Evolutionary conservation across 2,888 invertebrate genomes (phyloP).

Genomic region (Trachelus iudaicus): DNA sequence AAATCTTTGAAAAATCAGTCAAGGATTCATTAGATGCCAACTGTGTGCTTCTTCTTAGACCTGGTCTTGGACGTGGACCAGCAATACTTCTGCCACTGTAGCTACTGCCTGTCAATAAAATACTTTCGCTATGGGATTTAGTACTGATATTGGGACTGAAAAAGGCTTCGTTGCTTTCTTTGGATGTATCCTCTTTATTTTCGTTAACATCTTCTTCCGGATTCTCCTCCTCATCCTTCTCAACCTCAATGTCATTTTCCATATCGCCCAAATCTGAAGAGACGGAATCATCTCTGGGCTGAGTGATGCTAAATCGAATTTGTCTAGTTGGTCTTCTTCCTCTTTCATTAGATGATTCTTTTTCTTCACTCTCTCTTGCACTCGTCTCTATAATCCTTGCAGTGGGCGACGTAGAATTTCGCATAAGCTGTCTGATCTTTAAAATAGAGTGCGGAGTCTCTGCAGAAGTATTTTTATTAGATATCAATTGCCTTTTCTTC

Average conservation of each 20-base stretch:
- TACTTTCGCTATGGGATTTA: conserved; percentile 36
- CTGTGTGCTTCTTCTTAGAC: conserved; percentile 44
- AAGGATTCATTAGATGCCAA: conserved; percentile 20
- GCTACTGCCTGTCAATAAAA: conserved; percentile 38
- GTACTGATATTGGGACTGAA: conserved; percentile 36
- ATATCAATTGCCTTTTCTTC: conserved; percentile 39
- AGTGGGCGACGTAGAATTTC: conserved; percentile 44
- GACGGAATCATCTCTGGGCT: conserved; percentile 24
- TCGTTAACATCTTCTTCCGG: conserved; percentile 7
- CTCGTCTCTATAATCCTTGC: not conserved
- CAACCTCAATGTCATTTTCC: conserved; percentile 13
- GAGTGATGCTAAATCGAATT: conserved; percentile 56
- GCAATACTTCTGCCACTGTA: conserved; percentile 26
- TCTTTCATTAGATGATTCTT: conserved; percentile 9
- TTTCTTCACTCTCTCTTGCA: conserved; percentile 14
- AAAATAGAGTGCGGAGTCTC: conserved; percentile 61
- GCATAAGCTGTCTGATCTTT: conserved; percentile 56
- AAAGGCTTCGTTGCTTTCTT: conserved; percentile 27
- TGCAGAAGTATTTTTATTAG: conserved; percentile 1
- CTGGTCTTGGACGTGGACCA: conserved; percentile 49
- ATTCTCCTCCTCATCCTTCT: conserved; percentile 11
- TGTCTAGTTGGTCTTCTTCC: conserved; percentile 42
- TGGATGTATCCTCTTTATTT: conserved; percentile 12
- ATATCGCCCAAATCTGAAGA: not conserved
- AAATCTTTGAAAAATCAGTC: conserved; percentile 15